Conservation (phyloP, 2,797 vertebrate species). For the Scolopax bukidnonensis region DNA sequence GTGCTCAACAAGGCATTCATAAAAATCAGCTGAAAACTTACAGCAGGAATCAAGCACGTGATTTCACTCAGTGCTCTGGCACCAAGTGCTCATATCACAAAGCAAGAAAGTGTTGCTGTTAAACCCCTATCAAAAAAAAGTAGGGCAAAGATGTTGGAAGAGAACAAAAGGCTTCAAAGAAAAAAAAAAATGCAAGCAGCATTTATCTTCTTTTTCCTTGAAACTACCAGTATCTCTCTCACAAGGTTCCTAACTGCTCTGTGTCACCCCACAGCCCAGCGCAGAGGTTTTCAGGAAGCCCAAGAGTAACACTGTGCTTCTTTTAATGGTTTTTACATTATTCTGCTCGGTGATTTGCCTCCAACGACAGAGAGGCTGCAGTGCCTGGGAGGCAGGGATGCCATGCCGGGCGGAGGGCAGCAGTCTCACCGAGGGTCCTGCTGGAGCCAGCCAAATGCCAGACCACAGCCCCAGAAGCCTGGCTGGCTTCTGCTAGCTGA, state of each 20-base stretch:
- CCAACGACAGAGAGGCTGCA: fast-evolving
- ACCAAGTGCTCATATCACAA: not conserved
- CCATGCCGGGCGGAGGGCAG: not conserved
- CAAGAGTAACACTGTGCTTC: not conserved
- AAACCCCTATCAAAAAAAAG: not conserved
- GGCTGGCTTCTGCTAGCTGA: not conserved
- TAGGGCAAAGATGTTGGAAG: not conserved
- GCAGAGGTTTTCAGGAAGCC: not conserved
- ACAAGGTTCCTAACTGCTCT: not conserved
- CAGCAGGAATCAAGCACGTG: not conserved
- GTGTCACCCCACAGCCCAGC: not conserved
- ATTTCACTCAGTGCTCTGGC: not conserved
- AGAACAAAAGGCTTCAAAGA: not conserved
- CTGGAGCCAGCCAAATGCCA: not conserved
- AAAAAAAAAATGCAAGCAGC: too few relatives aligned
- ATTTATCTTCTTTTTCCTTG: not conserved
- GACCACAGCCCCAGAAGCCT: not conserved
- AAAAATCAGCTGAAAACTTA: not conserved
- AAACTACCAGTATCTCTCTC: not conserved
- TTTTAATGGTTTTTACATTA: fast-evolving
- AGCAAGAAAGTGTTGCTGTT: not conserved
- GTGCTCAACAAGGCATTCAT: not conserved
- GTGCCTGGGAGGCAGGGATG: not conserved
- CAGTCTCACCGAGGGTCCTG: fast-evolving
- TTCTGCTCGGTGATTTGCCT: too few relatives aligned